These are phyloP conservation scores for Pedionomus torquatus DNA, from an alignment of 2,113 vertebrate genomes.

Conservation along the genomic window DNA sequence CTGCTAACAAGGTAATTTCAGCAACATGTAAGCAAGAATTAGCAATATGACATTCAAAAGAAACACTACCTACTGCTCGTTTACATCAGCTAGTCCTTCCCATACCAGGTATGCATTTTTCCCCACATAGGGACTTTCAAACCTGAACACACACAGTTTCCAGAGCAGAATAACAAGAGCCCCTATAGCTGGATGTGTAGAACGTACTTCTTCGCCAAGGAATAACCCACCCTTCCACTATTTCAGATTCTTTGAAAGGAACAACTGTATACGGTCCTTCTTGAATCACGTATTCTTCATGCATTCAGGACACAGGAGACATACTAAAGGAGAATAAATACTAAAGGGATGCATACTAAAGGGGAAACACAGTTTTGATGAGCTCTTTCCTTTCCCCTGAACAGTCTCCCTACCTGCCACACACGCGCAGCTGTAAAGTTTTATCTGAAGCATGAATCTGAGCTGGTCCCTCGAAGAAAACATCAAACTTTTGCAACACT, in stretches of 20 bases:
- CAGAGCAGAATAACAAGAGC: background rate
- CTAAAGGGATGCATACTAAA: too few species aligned
- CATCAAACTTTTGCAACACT: conserved; percentile 22
- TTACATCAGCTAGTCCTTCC: background rate
- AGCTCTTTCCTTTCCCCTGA: background rate
- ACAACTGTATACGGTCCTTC: background rate
- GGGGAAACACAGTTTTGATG: background rate
- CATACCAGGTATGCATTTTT: background rate
- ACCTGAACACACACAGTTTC: background rate
- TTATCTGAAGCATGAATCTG: conserved; percentile 50
- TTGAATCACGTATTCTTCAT: background rate
- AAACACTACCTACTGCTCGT: background rate
- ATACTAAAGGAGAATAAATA: background rate
- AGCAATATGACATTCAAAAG: background rate
- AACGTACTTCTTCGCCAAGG: background rate
- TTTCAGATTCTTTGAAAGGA: background rate
- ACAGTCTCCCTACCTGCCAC: conserved; percentile 42
- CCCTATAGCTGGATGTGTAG: background rate
- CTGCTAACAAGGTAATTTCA: background rate
- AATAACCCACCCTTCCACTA: background rate
- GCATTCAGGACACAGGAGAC: background rate
- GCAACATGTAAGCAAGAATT: background rate
- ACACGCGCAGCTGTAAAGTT: conserved; percentile 26
- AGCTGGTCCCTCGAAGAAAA: conserved; percentile 46
- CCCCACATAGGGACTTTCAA: background rate